A percentile compares a stretch with the other conserved stretches of the same genome.
Evolutionary conservation across 2,888 invertebrate species (phyloP).

Genomic region (Trileptium ribeirensis): DNA sequence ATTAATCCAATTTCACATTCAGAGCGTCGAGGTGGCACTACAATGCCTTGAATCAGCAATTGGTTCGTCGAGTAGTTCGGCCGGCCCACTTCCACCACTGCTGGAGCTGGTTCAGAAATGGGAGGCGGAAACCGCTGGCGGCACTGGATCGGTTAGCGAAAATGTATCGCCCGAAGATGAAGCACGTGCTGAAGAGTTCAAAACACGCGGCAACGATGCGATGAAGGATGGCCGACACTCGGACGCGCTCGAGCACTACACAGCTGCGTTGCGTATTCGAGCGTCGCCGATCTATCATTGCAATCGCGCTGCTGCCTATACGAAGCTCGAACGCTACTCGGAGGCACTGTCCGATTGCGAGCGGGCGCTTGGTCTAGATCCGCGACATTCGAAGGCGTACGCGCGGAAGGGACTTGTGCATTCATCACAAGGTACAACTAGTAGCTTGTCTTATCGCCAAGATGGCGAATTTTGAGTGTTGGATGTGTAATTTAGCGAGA

Average conservation of each 20-base stretch:
- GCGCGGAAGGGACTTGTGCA: constrained; percentile 82
- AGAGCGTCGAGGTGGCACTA: constrained; percentile 82
- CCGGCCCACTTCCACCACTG: constrained; percentile 41
- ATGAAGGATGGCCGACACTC: constrained; percentile 72
- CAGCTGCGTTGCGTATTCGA: constrained; percentile 75
- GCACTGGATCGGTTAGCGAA: no score
- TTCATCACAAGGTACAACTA: constrained; percentile 71
- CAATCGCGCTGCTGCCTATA: constrained; percentile 90
- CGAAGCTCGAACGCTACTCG: constrained; percentile 73
- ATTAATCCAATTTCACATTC: no score
- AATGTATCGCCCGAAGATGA: constrained; percentile 50
- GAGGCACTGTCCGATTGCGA: constrained; percentile 82
- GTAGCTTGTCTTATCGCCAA: no score
- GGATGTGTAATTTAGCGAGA: no score
- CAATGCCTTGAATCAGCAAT: constrained; percentile 89
- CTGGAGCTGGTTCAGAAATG: not conserved
- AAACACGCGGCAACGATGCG: constrained; percentile 70
- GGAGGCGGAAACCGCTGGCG: not conserved
- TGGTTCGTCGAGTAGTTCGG: constrained; percentile 59
- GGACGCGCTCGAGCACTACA: constrained; percentile 75
- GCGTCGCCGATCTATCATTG: constrained; percentile 90
- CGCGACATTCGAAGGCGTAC: constrained; percentile 87
- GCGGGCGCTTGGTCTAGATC: constrained; percentile 77
- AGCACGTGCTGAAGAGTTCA: constrained; percentile 70
- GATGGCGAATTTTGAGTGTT: no score